A percentile compares a stretch with the other conserved stretches of the same genome.
phyloP scores from a whole-genome alignment of 1,140 invertebrate species.

The Adoxophyes honmai region DNA sequence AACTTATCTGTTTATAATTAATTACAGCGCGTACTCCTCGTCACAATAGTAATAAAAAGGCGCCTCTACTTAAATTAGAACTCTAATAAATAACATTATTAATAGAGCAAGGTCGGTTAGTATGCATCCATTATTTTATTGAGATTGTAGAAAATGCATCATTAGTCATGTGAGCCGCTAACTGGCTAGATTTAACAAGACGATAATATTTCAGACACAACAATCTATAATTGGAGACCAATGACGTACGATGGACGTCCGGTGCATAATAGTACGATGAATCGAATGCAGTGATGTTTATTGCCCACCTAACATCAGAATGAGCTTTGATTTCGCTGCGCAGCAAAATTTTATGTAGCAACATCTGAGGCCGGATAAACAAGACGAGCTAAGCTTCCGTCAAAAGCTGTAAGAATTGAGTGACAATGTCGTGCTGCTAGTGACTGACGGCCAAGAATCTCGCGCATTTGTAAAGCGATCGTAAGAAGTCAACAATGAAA shows the following conservation, averaged over 20 bases:
- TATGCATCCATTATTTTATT: neutral
- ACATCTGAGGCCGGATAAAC: neutral
- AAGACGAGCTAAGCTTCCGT: constrained; percentile 31
- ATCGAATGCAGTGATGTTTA: constrained; percentile 32
- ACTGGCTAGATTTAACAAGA: constrained; percentile 31
- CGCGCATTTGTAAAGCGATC: constrained; percentile 37
- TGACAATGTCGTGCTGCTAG: constrained; percentile 32
- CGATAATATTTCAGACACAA: constrained; percentile 50
- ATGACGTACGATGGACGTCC: constrained; percentile 40
- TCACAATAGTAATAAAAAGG: neutral
- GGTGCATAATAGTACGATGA: constrained; percentile 39
- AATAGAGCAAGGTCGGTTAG: constrained; percentile 2
- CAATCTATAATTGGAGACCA: constrained; percentile 53
- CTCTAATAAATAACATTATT: neutral
- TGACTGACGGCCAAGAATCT: constrained; percentile 49
- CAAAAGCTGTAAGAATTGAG: constrained; percentile 24
- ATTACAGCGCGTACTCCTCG: neutral
- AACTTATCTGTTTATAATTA: neutral
- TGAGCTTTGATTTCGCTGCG: neutral
- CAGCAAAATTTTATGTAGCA: neutral
- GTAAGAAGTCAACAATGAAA: constrained; percentile 54
- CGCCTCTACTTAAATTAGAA: neutral
- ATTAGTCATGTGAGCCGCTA: constrained; percentile 1
- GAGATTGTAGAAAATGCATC: constrained; percentile 5
- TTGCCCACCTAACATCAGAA: constrained; percentile 33